Evolutionary conservation across 2,888 invertebrate genomes (phyloP), one percentile per base, ranked within the genome.

Genomic region (Spilarctia lutea): DNA sequence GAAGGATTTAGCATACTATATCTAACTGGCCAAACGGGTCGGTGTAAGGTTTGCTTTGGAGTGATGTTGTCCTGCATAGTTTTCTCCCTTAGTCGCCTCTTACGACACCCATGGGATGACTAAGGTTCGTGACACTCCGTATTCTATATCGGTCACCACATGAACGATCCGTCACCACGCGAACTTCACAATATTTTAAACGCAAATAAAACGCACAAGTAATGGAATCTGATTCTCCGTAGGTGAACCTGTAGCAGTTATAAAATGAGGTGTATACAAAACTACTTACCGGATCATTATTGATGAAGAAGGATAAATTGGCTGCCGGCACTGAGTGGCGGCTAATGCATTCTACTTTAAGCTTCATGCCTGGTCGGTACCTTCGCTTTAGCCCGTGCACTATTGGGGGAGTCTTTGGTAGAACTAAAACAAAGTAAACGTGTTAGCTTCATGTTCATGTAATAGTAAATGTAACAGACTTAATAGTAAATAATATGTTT

Each of bases 271-370:
- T 56, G 39, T 69, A 45, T 45, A 13, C 13, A 68, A 73, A 70
- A 74, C 6, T 13, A 85, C 92, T 90, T 85, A 95, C 95, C 83
- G 92, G 91, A 81, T 94, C 93, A 80, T 89, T 93, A 85, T 95
- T 94, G 73, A 95, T 90, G 85, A 92, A 95, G 82, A 94, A 95
- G 0, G 95, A 92, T 24, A 95, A 86, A 80, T 95, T 95, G 27
- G 95, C 94, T 1, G 95, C 91, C 2, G 95, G 95, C 80, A 92
- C 79, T 0, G 95, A 93, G 76, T 92, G 90, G 27, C 88, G 86
- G 79, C 94, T 93, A 74, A 92, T 88, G 80, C 95, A 95, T 80
- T 94, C 94, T 48, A 92, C 94, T 80, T 92, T 92, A 66, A 95
- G 82, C 82, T 92, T 94, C 91, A 92, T 91, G 0, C 94, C 94